Evolutionary conservation across 2,888 invertebrate species (phyloP), one percentile per base, ranked within the genome.

Genomic region (Tetragonula carbonaria): DNA sequence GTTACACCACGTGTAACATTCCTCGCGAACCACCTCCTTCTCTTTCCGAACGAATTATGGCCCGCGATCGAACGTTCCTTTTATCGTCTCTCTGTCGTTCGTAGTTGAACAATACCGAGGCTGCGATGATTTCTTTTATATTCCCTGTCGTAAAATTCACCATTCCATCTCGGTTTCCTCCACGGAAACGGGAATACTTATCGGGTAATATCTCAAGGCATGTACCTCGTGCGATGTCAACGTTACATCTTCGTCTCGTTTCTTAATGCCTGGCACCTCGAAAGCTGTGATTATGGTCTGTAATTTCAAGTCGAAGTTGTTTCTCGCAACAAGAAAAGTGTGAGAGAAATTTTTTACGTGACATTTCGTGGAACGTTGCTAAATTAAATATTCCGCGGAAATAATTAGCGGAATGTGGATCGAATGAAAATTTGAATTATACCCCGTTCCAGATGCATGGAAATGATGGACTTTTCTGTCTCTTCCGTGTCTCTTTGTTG

Each of bases 401-500:
- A 6, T 38, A 1, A 33, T 53, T 16, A 23, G 4, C 18, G 38
- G 28, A 33, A 65, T 11, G 18, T 16, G 18, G 33, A 68, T 51
- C 59, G 13, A 16, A 8, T 4, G 18, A 59, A 76, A 4, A 57
- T n/a, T 75, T 45, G 33, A 38, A 4, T 33, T 57, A 23, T 45
- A 33, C 33, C 55, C 23, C 53, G 33, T 62, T 72, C 33, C 11
- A 13, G 38, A 53, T 59, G 67, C 50, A 38, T 33, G 23, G 72
- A 23, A 55, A 75, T 18, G 5, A 28, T 0, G n/a, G 2, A 55
- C 21, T 53, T 63, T 50, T 45, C 45, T 71, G 59, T 62, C 65
- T 38, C 18, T 14, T n/a, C 5, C 38, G 18, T 45, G 45, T 45
- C 71, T 57, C 80, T 75, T 74, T 74, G 81, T 74, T 82, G 23